Percentiles rank a stretch among this genome's conserved stretches.
Evolutionary conservation across 1,140 invertebrate species (phyloP).

Genomic region (Rhyacophila brunnea): DNA sequence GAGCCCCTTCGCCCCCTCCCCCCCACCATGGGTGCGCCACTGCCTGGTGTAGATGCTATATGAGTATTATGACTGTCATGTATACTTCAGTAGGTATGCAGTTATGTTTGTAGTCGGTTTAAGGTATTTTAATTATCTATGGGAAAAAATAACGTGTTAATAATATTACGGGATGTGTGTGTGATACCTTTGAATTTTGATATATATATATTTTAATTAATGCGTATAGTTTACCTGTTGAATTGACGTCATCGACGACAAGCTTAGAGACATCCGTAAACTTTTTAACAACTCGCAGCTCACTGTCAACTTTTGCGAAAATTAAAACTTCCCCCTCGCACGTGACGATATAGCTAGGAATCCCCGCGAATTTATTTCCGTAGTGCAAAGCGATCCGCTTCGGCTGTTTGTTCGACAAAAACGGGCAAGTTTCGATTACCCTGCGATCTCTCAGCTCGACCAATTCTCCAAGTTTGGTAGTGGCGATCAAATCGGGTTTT

Average conservation of each 20-base stretch:
- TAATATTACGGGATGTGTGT: no score
- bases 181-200: no score
- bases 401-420: not conserved
- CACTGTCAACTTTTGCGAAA: constrained; percentile 2
- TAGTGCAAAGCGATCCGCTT: constrained; percentile 12
- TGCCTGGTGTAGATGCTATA: no score
- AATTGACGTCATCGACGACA: constrained; percentile 10
- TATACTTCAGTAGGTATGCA: no score
- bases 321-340: constrained; percentile 12
- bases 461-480: constrained; percentile 24
- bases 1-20: no score
- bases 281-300: constrained; percentile 9
- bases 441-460: constrained; percentile 20
- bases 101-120: no score
- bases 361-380: not conserved
- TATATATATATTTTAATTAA: no score
- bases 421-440: not conserved
- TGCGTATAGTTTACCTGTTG: no score
- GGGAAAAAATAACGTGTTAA: no score
- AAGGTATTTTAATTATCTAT: no score
- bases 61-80: no score
- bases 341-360: constrained; percentile 10
- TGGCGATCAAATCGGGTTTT: constrained; percentile 14
- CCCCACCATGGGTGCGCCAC: no score
- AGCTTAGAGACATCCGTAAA: constrained; percentile 19